Conservation (phyloP, 2,888 invertebrate genomes). For the Mythimna lalbum region DNA sequence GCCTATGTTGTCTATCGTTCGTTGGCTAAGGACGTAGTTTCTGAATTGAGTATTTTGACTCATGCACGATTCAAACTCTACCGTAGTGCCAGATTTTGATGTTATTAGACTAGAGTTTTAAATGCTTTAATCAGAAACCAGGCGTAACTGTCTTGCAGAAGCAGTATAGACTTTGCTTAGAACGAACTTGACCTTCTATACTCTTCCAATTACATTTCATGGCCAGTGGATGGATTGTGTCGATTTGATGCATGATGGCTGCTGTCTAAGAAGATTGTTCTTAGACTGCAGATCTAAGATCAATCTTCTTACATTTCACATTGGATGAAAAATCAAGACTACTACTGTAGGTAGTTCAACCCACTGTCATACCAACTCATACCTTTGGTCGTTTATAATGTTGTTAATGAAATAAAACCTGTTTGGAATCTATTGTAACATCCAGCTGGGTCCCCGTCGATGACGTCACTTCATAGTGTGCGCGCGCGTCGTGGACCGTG, state of each 20-base stretch:
- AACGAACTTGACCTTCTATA: conserved; percentile 34
- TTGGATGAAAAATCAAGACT: not conserved
- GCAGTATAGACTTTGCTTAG: conserved; percentile 8
- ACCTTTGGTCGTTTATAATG: conserved; percentile 34
- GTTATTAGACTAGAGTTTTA: too few relatives aligned
- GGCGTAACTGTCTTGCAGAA: not conserved
- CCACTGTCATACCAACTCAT: not conserved
- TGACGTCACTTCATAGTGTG: conserved; percentile 84
- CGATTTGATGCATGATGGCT: conserved; percentile 1
- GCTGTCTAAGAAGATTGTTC: too few relatives aligned
- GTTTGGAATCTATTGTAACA: conserved; percentile 59
- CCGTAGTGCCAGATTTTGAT: too few relatives aligned
- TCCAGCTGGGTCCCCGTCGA: conserved; percentile 69
- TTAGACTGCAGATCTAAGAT: not conserved
- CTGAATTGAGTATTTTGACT: too few relatives aligned
- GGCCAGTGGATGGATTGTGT: conserved; percentile 1
- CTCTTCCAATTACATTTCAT: conserved; percentile 4
- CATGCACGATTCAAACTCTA: too few relatives aligned
- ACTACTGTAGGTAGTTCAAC: not conserved
- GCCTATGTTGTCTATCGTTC: not conserved
- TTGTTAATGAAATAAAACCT: conserved; percentile 55
- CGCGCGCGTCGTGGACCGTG: conserved; percentile 83
- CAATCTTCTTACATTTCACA: not conserved
- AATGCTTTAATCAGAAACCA: too few relatives aligned
- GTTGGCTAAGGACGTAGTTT: not conserved